phyloP scores from a whole-genome alignment of 2,797 vertebrate species.

The Danio tinwini region DNA sequence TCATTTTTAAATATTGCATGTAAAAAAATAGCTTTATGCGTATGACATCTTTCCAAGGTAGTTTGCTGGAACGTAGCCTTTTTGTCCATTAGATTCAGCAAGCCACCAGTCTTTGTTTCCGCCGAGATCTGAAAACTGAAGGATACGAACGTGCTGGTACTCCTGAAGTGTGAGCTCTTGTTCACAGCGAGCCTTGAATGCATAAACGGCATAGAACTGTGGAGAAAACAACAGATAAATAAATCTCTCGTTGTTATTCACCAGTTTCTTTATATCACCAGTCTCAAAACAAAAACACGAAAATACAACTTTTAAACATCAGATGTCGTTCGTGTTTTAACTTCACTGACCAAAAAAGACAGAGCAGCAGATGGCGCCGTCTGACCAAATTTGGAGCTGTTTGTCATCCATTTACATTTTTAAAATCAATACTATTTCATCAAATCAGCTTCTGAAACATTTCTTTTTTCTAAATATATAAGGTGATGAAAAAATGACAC shows the following conservation, averaged over 20 bases:
- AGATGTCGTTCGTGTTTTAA: neutral
- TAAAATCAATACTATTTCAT: no score
- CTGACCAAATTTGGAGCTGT: no score
- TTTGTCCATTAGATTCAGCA: conserved; percentile 91
- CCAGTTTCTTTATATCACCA: neutral
- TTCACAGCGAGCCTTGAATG: conserved; percentile 92
- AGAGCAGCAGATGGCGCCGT: conserved; percentile 65
- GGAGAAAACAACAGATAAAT: conserved; percentile 43
- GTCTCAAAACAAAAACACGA: neutral
- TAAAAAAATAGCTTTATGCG: conserved; percentile 71
- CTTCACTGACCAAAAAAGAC: neutral
- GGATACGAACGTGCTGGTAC: conserved; percentile 90
- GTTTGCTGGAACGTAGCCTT: conserved; percentile 94
- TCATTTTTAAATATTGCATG: neutral
- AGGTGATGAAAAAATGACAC: no score
- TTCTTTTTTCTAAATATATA: no score
- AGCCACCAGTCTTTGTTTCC: conserved; percentile 99
- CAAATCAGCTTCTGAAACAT: no score
- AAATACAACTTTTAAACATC: neutral
- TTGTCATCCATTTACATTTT: neutral
- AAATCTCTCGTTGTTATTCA: neutral
- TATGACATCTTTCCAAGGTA: conserved; percentile 98
- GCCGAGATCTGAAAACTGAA: conserved; percentile 89
- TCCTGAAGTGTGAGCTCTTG: conserved; percentile 95
- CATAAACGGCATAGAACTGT: conserved; percentile 96